Evolutionary conservation across 2,888 invertebrate species (phyloP).

Genomic region (Cataglyphis cursor): DNA sequence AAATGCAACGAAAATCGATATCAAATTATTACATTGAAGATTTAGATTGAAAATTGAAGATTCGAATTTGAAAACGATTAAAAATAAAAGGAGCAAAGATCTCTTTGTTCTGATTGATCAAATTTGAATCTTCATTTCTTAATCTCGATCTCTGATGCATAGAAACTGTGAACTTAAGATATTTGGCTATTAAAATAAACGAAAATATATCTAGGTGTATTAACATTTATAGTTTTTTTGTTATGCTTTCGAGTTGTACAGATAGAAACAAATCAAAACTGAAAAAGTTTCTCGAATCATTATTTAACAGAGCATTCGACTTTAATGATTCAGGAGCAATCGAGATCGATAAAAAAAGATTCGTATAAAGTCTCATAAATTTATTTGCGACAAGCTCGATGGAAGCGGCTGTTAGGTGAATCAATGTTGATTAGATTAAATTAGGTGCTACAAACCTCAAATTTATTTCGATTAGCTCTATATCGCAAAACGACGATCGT

Average conservation of each 20-base stretch:
- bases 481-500: neutral
- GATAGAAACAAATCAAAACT: neutral
- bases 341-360: constrained; percentile 29
- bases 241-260: neutral
- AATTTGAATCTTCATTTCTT: neutral
- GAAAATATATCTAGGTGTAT: neutral
- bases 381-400: constrained; percentile 13
- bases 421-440: constrained; percentile 13
- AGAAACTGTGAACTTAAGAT: neutral
- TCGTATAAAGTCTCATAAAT: neutral
- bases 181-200: neutral
- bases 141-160: neutral
- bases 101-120: neutral
- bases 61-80: neutral
- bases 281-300: neutral
- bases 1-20: neutral
- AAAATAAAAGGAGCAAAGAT: neutral
- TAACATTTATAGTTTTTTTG: neutral
- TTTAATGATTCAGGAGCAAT: constrained; percentile 6
- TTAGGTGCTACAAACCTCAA: constrained; percentile 7
- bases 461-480: constrained; percentile 15
- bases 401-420: constrained; percentile 9
- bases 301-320: neutral
- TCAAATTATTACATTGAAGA: neutral
- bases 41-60: neutral